Percentiles rank a stretch among this genome's conserved stretches.
These are phyloP conservation scores for Serrognathus titanus DNA, from an alignment of 2,888 invertebrate genomes.

Conservation along the genomic window DNA sequence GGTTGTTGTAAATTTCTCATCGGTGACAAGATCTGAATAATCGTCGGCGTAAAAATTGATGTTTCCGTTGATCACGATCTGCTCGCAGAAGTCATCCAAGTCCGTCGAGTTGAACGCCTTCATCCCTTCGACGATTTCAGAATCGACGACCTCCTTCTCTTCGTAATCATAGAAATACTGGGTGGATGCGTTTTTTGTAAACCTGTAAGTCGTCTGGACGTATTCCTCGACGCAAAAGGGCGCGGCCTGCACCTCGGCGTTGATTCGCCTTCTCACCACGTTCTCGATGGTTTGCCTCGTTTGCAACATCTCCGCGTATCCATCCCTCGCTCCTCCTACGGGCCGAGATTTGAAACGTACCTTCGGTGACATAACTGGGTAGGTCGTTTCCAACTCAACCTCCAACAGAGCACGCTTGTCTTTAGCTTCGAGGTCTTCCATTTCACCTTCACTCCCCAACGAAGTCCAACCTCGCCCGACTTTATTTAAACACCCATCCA, in stretches of 20 bases:
- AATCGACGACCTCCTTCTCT: constrained; percentile 29
- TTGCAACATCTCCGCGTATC: constrained; percentile 65
- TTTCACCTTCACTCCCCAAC: constrained; percentile 69
- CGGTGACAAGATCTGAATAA: constrained; percentile 52
- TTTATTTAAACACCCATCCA: constrained; percentile 29
- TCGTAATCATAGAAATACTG: constrained; percentile 55
- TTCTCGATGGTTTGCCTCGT: constrained; percentile 57
- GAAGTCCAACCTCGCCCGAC: constrained; percentile 53
- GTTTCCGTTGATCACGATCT: constrained; percentile 37
- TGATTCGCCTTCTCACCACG: constrained; percentile 57
- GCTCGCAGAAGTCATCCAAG: constrained; percentile 35
- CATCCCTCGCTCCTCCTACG: constrained; percentile 61
- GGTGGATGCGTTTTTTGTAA: constrained; percentile 66
- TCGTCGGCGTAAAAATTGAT: constrained; percentile 64
- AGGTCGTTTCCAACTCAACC: constrained; percentile 64
- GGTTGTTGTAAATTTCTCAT: constrained; percentile 6
- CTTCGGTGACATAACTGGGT: constrained; percentile 49
- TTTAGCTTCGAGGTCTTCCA: constrained; percentile 54
- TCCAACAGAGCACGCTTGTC: constrained; percentile 60
- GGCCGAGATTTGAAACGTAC: constrained; percentile 54
- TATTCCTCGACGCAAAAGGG: constrained; percentile 46
- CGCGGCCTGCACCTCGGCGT: constrained; percentile 58
- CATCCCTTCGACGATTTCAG: constrained; percentile 36
- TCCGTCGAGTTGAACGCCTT: constrained; percentile 35
- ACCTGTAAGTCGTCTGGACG: constrained; percentile 66